phyloP scores from a whole-genome alignment of 2,113 vertebrate genomes.

The Psittacula cyanocephala region DNA sequence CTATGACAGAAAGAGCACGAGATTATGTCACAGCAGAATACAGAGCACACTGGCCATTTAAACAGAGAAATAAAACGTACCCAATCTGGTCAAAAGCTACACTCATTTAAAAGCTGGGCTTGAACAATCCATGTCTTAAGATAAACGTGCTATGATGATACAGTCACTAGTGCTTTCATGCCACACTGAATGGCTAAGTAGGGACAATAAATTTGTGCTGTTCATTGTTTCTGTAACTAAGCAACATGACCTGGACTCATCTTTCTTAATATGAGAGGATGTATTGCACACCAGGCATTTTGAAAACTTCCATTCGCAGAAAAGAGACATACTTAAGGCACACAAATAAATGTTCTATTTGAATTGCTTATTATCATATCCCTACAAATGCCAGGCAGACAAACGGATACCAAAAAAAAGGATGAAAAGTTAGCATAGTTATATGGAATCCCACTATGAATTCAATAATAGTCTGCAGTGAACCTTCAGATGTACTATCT shows the following conservation, averaged over 20 bases:
- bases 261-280: not conserved
- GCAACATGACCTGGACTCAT: not conserved
- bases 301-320: slow-evolving; percentile 4
- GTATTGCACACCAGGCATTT: not conserved
- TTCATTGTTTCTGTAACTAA: slow-evolving; percentile 31
- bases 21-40: not conserved
- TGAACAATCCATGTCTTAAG: not conserved
- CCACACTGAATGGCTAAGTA: not conserved
- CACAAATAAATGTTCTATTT: not conserved
- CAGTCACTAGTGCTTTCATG: not conserved
- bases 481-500: not conserved
- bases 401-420: not conserved
- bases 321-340: not conserved
- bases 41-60: not conserved
- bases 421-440: not conserved
- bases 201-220: not conserved
- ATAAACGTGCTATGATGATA: not conserved
- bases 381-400: not conserved
- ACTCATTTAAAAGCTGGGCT: not conserved
- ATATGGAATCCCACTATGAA: not conserved
- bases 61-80: not conserved
- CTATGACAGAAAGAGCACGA: not conserved
- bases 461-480: not conserved
- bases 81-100: not conserved
- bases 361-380: not conserved